Conservation (phyloP, 1,140 invertebrate species). For the Marisa cornuarietis region DNA sequence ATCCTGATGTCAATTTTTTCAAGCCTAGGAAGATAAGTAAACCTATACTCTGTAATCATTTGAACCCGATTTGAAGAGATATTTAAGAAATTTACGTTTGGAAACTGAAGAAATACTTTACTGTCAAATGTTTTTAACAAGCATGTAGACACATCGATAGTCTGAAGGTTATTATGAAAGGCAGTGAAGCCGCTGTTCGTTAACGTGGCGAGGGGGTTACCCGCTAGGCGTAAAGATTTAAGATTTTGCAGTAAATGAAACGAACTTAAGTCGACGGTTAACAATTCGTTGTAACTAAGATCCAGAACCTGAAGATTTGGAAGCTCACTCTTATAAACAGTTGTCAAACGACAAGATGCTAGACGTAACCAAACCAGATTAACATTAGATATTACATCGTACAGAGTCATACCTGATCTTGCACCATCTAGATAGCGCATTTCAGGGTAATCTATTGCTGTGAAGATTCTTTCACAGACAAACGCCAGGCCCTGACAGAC, state of each 20-base stretch:
- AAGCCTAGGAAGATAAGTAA: conserved; percentile 1
- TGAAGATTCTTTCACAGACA: not conserved
- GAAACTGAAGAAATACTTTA: conserved; percentile 4
- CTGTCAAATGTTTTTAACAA: not conserved
- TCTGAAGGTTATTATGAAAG: not conserved
- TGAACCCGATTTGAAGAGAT: not conserved
- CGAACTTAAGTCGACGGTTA: not conserved
- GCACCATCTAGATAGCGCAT: conserved; percentile 5
- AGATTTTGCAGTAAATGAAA: conserved; percentile 5
- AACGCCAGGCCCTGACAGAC: conserved; percentile 14
- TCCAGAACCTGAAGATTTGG: conserved; percentile 11
- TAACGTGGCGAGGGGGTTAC: conserved; percentile 2
- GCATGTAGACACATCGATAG: not conserved
- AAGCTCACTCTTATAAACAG: not conserved
- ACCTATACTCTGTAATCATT: conserved; percentile 10
- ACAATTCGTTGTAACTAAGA: conserved; percentile 22
- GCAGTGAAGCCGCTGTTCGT: not conserved
- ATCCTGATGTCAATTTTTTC: not conserved
- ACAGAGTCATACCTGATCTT: not conserved
- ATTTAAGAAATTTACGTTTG: conserved; percentile 1
- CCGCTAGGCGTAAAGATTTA: conserved; percentile 5
- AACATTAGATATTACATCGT: not conserved
- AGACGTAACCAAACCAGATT: not conserved
- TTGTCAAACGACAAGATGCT: not conserved
- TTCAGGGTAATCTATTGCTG: not conserved